Evolutionary conservation across 2,888 invertebrate species (phyloP).

Genomic region (Tetranychus piercei): DNA sequence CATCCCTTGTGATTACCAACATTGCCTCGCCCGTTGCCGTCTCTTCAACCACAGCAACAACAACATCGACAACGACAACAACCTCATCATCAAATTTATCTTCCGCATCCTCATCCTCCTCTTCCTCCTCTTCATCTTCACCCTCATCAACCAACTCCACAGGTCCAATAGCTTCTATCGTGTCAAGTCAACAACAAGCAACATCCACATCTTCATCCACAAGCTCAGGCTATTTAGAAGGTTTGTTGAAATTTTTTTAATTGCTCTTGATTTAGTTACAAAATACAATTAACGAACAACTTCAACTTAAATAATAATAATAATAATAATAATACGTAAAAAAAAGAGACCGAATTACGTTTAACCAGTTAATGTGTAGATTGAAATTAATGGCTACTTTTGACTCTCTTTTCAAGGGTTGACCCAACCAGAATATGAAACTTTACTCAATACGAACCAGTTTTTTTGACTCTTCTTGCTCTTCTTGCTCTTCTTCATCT

Average conservation of each 20-base stretch:
- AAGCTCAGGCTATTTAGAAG: neutral
- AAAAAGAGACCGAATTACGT: neutral
- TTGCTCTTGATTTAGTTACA: constrained; percentile 1
- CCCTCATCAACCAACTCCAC: neutral
- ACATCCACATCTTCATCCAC: neutral
- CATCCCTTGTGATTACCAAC: neutral
- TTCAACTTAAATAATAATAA: neutral
- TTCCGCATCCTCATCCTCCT: neutral
- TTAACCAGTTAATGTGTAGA: neutral
- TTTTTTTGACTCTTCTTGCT: neutral
- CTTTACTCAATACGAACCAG: neutral
- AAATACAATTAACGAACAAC: neutral
- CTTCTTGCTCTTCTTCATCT: neutral
- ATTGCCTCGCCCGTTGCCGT: neutral
- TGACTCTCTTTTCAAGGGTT: neutral
- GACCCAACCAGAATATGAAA: neutral
- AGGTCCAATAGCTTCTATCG: neutral
- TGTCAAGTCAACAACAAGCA: neutral
- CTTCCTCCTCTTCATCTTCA: constrained; percentile 2
- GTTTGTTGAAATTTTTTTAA: neutral
- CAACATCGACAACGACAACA: neutral
- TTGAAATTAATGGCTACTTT: neutral
- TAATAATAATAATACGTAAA: neutral
- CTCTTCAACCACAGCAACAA: neutral
- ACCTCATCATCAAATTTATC: neutral